phyloP scores from a whole-genome alignment of 2,888 invertebrate species.

The Conistra vaccinii region DNA sequence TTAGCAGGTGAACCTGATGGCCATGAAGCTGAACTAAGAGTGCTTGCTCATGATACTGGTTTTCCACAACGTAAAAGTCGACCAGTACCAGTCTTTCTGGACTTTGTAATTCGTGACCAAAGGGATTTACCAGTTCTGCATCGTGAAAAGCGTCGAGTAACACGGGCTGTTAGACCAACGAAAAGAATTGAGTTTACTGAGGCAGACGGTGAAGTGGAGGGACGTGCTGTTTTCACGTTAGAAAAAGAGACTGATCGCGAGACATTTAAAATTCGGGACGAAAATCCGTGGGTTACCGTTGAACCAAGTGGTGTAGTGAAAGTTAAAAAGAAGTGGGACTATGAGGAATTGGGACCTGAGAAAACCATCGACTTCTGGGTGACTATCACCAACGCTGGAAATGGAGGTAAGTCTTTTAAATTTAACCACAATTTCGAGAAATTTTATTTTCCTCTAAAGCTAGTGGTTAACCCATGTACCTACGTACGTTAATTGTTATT shows the following conservation, averaged over 20 bases:
- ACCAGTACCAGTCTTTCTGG: conserved; percentile 94
- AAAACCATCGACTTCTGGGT: conserved; percentile 99
- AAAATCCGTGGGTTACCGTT: conserved; percentile 98
- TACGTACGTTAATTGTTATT: background rate
- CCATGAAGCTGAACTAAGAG: conserved; percentile 93
- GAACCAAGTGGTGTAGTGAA: conserved; percentile 97
- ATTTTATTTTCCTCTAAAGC: background rate
- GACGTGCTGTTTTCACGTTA: conserved; percentile 96
- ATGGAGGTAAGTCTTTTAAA: conserved; percentile 93
- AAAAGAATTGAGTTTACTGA: conserved; percentile 98
- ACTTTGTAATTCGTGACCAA: conserved; percentile 92
- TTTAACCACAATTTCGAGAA: background rate
- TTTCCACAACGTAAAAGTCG: conserved; percentile 93
- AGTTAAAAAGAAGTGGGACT: conserved; percentile 99
- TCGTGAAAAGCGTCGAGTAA: conserved; percentile 94
- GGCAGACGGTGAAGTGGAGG: conserved; percentile 96
- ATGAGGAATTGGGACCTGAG: conserved; percentile 97
- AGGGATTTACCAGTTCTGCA: conserved; percentile 92
- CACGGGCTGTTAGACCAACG: conserved; percentile 97
- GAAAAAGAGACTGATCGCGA: conserved; percentile 98
- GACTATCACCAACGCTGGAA: conserved; percentile 97
- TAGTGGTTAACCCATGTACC: background rate
- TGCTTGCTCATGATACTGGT: conserved; percentile 96
- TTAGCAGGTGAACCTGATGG: conserved; percentile 94
- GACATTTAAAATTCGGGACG: conserved; percentile 97